A percentile compares a stretch with the other conserved stretches of the same genome.
Conservation (phyloP, 2,888 invertebrate species). For the Tyria jacobaeae region DNA sequence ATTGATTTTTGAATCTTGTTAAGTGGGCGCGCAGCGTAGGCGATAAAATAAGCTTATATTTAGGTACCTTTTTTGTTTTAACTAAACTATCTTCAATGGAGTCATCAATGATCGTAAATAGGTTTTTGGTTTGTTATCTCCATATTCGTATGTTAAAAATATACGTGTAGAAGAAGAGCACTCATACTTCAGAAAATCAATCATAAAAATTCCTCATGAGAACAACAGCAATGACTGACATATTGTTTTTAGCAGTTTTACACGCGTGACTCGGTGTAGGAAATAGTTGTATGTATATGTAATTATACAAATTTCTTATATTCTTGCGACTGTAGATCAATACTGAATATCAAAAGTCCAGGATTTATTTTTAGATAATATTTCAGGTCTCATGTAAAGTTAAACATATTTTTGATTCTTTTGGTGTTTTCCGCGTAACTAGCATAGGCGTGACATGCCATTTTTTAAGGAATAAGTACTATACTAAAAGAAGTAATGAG, state of each 20-base stretch:
- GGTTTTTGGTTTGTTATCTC: not conserved
- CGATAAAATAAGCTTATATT: conserved; percentile 1
- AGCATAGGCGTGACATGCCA: not conserved
- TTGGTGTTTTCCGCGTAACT: not conserved
- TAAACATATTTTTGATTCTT: conserved; percentile 1
- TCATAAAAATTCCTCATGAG: no score
- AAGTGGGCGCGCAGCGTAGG: conserved; percentile 7
- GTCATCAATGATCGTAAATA: no score
- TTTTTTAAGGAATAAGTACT: not conserved
- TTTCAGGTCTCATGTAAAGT: not conserved
- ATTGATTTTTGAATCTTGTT: conserved; percentile 31
- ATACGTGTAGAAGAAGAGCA: not conserved
- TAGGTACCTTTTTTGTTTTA: not conserved
- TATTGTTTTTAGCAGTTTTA: no score
- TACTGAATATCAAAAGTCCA: not conserved
- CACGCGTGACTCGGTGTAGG: no score
- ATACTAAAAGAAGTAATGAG: no score
- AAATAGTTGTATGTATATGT: no score
- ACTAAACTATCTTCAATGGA: not conserved
- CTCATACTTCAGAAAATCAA: not conserved
- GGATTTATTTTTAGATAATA: not conserved
- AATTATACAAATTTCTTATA: not conserved
- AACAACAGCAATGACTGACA: no score
- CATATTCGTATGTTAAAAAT: not conserved
- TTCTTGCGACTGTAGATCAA: not conserved